phyloP scores from a whole-genome alignment of 2,113 vertebrate genomes.

The Sylvietta virens region DNA sequence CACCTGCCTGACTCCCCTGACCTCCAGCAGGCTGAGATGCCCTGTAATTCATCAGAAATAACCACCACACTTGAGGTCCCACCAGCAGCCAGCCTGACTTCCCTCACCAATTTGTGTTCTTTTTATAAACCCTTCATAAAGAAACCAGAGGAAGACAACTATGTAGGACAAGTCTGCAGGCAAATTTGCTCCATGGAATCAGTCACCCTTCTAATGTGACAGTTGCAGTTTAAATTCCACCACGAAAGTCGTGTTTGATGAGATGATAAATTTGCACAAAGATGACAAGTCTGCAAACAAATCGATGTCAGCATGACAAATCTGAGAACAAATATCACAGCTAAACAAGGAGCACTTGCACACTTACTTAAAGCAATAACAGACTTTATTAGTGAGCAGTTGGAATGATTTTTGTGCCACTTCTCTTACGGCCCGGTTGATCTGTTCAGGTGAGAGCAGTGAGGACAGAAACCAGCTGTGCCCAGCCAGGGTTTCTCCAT shows the following conservation, averaged over 20 bases:
- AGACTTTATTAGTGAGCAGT: neutral
- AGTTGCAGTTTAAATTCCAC: neutral
- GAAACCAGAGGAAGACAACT: neutral
- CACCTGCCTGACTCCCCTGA: neutral
- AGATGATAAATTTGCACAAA: neutral
- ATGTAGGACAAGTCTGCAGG: neutral
- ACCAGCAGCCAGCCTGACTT: neutral
- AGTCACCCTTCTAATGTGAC: neutral
- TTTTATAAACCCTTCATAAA: neutral
- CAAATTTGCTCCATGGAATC: neutral
- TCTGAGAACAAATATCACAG: neutral
- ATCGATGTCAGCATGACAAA: neutral
- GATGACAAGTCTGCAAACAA: slow-evolving; percentile 42
- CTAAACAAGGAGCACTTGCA: neutral
- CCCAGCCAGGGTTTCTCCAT: neutral
- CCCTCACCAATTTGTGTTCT: neutral
- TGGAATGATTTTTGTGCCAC: neutral
- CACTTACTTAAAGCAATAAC: neutral
- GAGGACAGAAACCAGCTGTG: neutral
- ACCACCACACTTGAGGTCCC: fast-evolving
- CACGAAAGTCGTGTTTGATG: neutral
- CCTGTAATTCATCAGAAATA: neutral
- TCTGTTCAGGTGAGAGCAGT: neutral
- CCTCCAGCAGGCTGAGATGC: neutral
- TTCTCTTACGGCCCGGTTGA: neutral